These are phyloP conservation scores for Eristalinus aeneus DNA, from an alignment of 2,888 invertebrate species.

Conservation along the genomic window DNA sequence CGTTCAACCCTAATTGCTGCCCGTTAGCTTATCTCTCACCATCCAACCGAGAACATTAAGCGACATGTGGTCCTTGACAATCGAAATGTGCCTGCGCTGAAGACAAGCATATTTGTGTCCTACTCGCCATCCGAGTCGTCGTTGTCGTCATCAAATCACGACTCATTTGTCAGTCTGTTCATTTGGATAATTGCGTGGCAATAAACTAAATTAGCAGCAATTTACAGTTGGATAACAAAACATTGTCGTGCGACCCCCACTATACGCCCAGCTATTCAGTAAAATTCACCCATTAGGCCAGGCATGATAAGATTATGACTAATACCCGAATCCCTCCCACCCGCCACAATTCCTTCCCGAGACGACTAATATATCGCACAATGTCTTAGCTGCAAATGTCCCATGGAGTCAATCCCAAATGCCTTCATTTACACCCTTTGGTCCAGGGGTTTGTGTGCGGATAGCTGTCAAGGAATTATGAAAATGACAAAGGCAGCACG, in stretches of 20 bases:
- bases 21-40: conserved; percentile 53
- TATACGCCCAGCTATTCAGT: conserved; percentile 10
- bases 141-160: conserved; percentile 58
- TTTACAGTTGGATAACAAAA: conserved; percentile 75
- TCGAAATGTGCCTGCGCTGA: conserved; percentile 43
- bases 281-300: conserved; percentile 52
- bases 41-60: conserved; percentile 56
- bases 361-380: conserved; percentile 33
- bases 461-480: conserved; percentile 55
- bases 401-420: conserved; percentile 45
- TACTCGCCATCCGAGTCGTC: conserved; percentile 5
- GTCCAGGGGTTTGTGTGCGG: conserved; percentile 12
- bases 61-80: conserved; percentile 72
- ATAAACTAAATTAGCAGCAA: conserved; percentile 80
- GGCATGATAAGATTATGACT: conserved; percentile 69
- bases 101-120: conserved; percentile 42
- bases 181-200: conserved; percentile 80
- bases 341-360: conserved; percentile 20
- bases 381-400: conserved; percentile 50
- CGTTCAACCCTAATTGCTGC: conserved; percentile 52
- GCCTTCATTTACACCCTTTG: conserved; percentile 62
- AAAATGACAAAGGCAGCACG: conserved; percentile 60
- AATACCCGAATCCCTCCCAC: conserved; percentile 54
- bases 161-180: conserved; percentile 80
- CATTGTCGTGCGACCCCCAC: conserved; percentile 38